Percentiles rank a stretch among this genome's conserved stretches.
These are phyloP conservation scores for Triops longicaudatus DNA, from an alignment of 1,140 invertebrate species.

Conservation along the genomic window DNA sequence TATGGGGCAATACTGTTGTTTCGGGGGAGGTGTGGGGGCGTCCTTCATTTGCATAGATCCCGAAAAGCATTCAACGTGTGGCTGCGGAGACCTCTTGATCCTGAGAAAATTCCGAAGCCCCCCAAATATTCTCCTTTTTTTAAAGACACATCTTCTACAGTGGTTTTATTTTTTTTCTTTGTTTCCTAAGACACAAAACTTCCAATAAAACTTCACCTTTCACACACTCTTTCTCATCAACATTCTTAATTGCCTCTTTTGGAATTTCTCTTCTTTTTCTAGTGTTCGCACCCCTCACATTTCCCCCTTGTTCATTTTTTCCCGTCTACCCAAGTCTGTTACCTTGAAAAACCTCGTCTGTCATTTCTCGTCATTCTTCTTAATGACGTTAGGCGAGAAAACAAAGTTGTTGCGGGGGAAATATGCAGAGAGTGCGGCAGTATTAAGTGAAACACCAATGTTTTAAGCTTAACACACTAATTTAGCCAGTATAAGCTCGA, in stretches of 20 bases:
- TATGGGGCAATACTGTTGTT: neutral
- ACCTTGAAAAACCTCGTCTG: neutral
- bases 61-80: neutral
- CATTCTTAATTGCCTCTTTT: constrained; percentile 15
- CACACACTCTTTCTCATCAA: constrained; percentile 12
- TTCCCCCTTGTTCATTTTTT: neutral
- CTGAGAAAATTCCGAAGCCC: constrained; percentile 5
- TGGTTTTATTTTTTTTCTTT: neutral
- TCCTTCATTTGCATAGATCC: constrained; percentile 9
- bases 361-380: neutral
- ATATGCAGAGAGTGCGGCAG: neutral
- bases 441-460: neutral
- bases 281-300: neutral
- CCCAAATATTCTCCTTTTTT: neutral
- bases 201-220: neutral
- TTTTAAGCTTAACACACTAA: neutral
- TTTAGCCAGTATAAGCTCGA: neutral
- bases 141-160: neutral
- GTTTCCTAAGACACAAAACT: neutral
- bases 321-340: neutral
- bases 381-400: neutral
- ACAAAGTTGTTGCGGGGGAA: neutral
- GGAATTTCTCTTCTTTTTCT: neutral
- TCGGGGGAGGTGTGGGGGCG: constrained; percentile 8
- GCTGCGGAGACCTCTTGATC: neutral